Conservation (phyloP, 2,888 invertebrate genomes). For the Dryobota labecula region DNA sequence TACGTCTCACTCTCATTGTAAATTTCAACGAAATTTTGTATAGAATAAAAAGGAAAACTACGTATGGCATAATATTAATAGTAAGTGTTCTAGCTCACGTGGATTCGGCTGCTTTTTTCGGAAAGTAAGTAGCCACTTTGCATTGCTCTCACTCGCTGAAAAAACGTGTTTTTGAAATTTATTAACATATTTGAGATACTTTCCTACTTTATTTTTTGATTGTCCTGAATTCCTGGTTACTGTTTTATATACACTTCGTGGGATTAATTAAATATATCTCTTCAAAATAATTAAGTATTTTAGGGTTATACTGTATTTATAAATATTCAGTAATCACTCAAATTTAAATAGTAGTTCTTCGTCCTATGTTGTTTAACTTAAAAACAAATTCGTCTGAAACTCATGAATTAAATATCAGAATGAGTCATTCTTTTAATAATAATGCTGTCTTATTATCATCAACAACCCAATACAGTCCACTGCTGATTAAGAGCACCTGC, state of each 20-base stretch:
- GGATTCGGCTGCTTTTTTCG: slow-evolving; percentile 65
- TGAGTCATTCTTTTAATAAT: not conserved
- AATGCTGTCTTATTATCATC: not conserved
- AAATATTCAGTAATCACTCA: not conserved
- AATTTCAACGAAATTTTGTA: slow-evolving; percentile 51
- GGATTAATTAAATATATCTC: no score
- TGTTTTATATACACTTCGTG: not conserved
- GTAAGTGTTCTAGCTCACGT: slow-evolving; percentile 64
- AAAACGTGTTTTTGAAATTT: slow-evolving; percentile 70
- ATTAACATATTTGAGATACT: slow-evolving; percentile 64
- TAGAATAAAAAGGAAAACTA: slow-evolving; percentile 56
- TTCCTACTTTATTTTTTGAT: slow-evolving; percentile 33
- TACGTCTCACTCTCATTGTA: slow-evolving; percentile 29
- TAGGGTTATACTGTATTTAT: no score
- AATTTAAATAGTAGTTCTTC: not conserved
- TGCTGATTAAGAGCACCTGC: not conserved
- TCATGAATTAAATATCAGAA: not conserved
- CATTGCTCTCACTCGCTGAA: slow-evolving; percentile 67
- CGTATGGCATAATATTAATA: slow-evolving; percentile 60
- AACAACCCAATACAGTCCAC: not conserved
- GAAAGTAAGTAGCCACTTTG: slow-evolving; percentile 65
- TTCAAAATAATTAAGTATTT: not conserved
- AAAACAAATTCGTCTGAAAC: not conserved
- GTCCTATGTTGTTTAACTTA: no score
- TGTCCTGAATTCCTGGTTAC: slow-evolving; percentile 25